phyloP scores from a whole-genome alignment of 2,888 invertebrate genomes.

The Sabellastarte sp. region DNA sequence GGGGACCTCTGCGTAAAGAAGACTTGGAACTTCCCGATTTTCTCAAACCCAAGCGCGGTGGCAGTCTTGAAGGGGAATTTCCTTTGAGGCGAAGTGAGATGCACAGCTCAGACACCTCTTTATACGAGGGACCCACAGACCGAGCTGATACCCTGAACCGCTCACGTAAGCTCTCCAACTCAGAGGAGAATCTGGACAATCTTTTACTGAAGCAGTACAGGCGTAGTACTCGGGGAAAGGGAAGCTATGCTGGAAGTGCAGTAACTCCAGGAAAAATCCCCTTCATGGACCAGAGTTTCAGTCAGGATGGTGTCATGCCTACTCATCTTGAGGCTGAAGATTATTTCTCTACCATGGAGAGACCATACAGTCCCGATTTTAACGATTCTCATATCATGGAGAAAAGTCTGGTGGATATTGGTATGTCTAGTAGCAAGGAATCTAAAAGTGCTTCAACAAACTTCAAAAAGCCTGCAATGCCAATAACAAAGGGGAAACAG shows the following conservation, averaged over 20 bases:
- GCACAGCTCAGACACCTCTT: not conserved
- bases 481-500: too few species aligned
- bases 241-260: not conserved
- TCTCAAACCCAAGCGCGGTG: not conserved
- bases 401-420: not conserved
- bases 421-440: not conserved
- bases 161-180: not conserved
- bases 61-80: not conserved
- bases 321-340: not conserved
- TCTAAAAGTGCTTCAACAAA: not conserved
- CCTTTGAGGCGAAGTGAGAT: not conserved
- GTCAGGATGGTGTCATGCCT: conserved; percentile 2
- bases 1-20: not conserved
- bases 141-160: not conserved
- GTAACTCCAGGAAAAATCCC: not conserved
- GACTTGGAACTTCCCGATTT: not conserved
- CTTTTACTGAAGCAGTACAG: not conserved
- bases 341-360: not conserved
- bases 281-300: not conserved
- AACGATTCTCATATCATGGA: conserved; percentile 4
- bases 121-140: not conserved
- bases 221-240: not conserved
- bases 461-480: not conserved
- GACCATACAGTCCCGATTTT: not conserved
- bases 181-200: not conserved